Evolutionary conservation across 1,140 invertebrate genomes (phyloP).

Genomic region (Listronotus bonariensis): DNA sequence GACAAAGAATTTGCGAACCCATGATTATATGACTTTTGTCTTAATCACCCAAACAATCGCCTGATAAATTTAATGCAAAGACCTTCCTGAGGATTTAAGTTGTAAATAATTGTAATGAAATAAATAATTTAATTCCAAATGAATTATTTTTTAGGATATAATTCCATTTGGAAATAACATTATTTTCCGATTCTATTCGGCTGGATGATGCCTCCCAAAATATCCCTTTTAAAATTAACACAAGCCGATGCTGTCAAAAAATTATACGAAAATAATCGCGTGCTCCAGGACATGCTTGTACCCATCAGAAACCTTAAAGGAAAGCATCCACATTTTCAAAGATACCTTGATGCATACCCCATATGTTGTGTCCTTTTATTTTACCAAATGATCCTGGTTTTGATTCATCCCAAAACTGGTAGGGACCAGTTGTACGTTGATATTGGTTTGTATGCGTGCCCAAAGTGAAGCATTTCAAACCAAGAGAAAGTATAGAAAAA

Average conservation of each 20-base stretch:
- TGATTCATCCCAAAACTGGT: constrained; percentile 60
- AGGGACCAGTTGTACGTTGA: constrained; percentile 71
- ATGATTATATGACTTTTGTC: too few relatives aligned
- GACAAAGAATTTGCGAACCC: too few relatives aligned
- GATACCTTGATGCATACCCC: constrained; percentile 75
- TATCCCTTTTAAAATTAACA: constrained; percentile 81
- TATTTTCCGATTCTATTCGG: constrained; percentile 75
- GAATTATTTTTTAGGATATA: constrained; percentile 68
- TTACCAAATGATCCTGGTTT: constrained; percentile 73
- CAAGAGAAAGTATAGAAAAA: constrained; percentile 67
- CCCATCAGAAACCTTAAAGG: constrained; percentile 67
- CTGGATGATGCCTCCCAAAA: constrained; percentile 83
- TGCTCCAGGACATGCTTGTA: constrained; percentile 86
- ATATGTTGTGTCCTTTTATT: constrained; percentile 83
- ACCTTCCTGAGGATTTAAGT: too few relatives aligned
- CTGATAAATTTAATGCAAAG: too few relatives aligned
- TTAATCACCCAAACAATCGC: too few relatives aligned
- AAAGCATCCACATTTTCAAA: constrained; percentile 69
- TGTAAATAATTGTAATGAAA: too few relatives aligned
- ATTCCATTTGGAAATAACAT: constrained; percentile 83
- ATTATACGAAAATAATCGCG: constrained; percentile 78
- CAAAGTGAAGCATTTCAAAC: constrained; percentile 65
- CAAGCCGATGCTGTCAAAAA: constrained; percentile 74
- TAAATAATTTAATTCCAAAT: too few relatives aligned
- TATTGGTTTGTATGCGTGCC: constrained; percentile 80